Percentiles rank a stretch among this genome's conserved stretches.
These are phyloP conservation scores for Xylota segnis DNA, from an alignment of 2,888 invertebrate species.

Conservation along the genomic window DNA sequence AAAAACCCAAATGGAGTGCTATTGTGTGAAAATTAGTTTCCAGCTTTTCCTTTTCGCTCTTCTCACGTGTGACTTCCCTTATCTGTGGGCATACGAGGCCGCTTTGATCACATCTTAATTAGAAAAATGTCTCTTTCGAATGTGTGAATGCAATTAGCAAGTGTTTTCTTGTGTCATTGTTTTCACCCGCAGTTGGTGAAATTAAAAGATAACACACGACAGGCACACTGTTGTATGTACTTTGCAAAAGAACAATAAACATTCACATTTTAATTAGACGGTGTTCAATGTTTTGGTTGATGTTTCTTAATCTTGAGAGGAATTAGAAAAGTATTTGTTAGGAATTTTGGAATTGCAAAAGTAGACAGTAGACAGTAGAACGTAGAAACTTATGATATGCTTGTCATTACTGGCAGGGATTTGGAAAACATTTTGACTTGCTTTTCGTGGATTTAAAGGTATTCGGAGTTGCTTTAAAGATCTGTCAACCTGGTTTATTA, in stretches of 20 bases:
- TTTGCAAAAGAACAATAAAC: conserved; percentile 29
- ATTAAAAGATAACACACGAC: conserved; percentile 46
- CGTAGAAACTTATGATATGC: no score
- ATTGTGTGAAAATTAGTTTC: conserved; percentile 38
- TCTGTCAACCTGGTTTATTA: no score
- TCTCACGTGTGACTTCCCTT: neutral
- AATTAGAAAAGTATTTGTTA: neutral
- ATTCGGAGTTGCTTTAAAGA: no score
- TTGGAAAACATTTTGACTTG: neutral
- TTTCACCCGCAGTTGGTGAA: conserved; percentile 35
- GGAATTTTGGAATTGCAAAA: neutral
- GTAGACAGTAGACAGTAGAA: no score
- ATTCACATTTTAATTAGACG: conserved; percentile 30
- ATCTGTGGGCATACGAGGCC: neutral
- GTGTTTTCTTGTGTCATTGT: conserved; percentile 32
- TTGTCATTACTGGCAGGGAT: no score
- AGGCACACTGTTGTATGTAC: conserved; percentile 20
- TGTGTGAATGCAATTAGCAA: conserved; percentile 58
- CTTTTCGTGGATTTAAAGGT: neutral
- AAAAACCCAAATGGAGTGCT: conserved; percentile 29
- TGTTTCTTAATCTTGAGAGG: neutral
- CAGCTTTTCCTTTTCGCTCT: neutral
- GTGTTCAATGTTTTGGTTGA: conserved; percentile 20
- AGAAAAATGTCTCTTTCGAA: conserved; percentile 43
- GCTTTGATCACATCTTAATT: conserved; percentile 63